A percentile compares a stretch with the other conserved stretches of the same genome.
Conservation (phyloP, 2,888 invertebrate species). For the Autographa pulchrina region DNA sequence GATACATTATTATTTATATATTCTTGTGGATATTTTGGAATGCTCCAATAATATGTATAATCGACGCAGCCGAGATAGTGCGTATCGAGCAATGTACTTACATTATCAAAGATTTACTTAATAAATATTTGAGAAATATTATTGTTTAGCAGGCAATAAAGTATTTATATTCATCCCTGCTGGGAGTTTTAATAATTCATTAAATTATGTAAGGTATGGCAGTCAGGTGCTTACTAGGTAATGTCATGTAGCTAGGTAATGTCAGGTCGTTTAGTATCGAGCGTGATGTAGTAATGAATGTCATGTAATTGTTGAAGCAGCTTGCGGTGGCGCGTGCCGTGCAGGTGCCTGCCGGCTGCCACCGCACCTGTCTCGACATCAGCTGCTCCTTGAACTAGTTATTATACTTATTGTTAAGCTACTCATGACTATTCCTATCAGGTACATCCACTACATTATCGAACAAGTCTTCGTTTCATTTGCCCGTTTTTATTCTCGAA, state of each 20-base stretch:
- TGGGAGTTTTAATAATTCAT: slow-evolving; percentile 41
- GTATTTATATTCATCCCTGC: slow-evolving; percentile 9
- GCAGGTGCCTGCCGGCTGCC: slow-evolving; percentile 86
- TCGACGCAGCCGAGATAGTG: slow-evolving; percentile 53
- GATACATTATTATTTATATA: slow-evolving; percentile 62
- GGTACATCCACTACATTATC: slow-evolving; percentile 23
- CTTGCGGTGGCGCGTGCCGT: slow-evolving; percentile 85
- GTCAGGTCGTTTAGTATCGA: slow-evolving; percentile 68
- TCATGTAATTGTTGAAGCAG: slow-evolving; percentile 80
- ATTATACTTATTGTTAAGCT: slow-evolving; percentile 68
- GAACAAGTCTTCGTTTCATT: slow-evolving; percentile 25
- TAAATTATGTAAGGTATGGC: slow-evolving; percentile 60
- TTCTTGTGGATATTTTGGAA: slow-evolving; percentile 61
- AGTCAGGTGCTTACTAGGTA: slow-evolving; percentile 71
- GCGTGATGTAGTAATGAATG: slow-evolving; percentile 73
- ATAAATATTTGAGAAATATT: slow-evolving; percentile 10
- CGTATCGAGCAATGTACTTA: slow-evolving; percentile 56
- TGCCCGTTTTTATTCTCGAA: slow-evolving; percentile 17
- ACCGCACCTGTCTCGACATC: slow-evolving; percentile 86
- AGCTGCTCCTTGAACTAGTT: slow-evolving; percentile 82
- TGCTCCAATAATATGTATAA: slow-evolving; percentile 57
- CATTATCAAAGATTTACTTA: slow-evolving; percentile 8
- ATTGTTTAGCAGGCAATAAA: slow-evolving; percentile 9
- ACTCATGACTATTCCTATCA: slow-evolving; percentile 53
- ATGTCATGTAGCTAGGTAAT: slow-evolving; percentile 64